phyloP scores from a whole-genome alignment of 2,113 vertebrate genomes.

The Siniperca knerii region DNA sequence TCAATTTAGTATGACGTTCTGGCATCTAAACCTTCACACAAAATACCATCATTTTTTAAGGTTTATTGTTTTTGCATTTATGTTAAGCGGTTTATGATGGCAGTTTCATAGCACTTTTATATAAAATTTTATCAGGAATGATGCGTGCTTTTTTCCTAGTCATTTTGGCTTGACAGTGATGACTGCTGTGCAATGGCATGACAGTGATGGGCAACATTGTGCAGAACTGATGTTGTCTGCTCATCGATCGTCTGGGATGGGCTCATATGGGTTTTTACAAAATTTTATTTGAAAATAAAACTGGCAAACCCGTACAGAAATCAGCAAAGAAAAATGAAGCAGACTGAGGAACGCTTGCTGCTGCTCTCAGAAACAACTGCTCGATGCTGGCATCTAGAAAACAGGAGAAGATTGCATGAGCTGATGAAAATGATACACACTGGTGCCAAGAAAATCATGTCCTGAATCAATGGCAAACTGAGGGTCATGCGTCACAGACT shows the following conservation, averaged over 20 bases:
- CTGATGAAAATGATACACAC: not conserved
- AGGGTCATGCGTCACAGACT: not conserved
- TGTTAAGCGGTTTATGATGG: not conserved
- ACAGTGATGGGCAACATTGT: not conserved
- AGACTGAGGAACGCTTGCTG: not conserved
- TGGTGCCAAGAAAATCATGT: not conserved
- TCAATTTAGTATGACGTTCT: not conserved
- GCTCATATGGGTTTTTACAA: not conserved
- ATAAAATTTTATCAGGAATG: not conserved
- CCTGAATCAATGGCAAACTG: not conserved
- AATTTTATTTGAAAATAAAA: not conserved
- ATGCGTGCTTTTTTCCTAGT: not conserved
- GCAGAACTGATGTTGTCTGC: not conserved
- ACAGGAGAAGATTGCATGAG: not conserved
- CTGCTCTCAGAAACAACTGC: not conserved
- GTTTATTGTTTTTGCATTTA: not conserved
- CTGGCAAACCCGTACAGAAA: not conserved
- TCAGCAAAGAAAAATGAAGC: not conserved
- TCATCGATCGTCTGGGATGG: not conserved
- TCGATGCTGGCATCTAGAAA: not conserved
- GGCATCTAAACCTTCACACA: not conserved
- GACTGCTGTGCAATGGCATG: no score
- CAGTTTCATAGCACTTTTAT: not conserved
- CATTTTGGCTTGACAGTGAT: not conserved
- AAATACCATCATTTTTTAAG: not conserved